These are phyloP conservation scores for Gymnobelideus leadbeateri DNA, from an alignment of 2,113 vertebrate species.

Conservation along the genomic window DNA sequence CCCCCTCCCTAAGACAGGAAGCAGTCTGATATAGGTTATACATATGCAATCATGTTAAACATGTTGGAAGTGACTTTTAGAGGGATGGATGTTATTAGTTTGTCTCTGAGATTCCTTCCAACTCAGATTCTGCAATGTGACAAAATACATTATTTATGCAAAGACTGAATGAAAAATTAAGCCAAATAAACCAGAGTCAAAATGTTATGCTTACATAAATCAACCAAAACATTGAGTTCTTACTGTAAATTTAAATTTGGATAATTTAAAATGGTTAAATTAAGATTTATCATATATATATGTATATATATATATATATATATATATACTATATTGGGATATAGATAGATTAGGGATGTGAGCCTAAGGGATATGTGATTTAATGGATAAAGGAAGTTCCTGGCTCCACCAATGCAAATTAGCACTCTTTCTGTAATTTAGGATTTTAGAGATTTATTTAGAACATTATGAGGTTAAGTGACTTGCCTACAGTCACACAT, in stretches of 20 bases:
- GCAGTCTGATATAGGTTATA: too few species aligned
- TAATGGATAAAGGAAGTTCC: too few species aligned
- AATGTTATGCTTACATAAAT: background rate
- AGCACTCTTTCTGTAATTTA: too few species aligned
- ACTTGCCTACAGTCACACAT: too few species aligned
- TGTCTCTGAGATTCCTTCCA: background rate
- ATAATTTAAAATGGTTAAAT: background rate
- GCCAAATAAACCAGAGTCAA: background rate
- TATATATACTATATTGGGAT: background rate
- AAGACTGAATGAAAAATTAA: background rate
- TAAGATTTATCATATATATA: background rate
- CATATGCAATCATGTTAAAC: too few species aligned
- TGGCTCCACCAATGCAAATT: too few species aligned
- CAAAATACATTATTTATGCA: background rate
- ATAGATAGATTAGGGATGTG: too few species aligned
- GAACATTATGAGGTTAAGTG: too few species aligned
- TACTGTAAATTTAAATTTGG: background rate
- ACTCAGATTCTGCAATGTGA: background rate
- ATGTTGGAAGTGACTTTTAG: background rate
- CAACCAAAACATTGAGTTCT: background rate
- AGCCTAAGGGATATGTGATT: too few species aligned
- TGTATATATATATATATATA: background rate
- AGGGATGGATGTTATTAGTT: background rate
- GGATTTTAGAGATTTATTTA: too few species aligned
- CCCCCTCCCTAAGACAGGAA: too few species aligned